phyloP scores from a whole-genome alignment of 1,140 invertebrate species.

The Zaprionus ornatus region DNA sequence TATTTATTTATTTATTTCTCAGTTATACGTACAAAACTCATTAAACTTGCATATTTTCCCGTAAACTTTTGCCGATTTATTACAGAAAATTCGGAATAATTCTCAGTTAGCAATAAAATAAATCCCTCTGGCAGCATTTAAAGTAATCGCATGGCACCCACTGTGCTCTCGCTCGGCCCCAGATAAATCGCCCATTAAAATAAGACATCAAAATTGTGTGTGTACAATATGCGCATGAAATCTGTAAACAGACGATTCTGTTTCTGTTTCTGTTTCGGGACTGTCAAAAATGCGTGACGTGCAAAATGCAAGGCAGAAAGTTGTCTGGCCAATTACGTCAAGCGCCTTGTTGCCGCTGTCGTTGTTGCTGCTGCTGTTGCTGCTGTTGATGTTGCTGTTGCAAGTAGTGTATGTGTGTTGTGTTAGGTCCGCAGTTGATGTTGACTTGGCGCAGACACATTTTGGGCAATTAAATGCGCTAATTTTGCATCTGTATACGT shows the following conservation, averaged over 20 bases:
- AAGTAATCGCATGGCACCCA: not conserved
- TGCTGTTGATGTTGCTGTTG: slow-evolving; percentile 2
- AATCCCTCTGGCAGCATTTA: not conserved
- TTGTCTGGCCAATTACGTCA: slow-evolving; percentile 75
- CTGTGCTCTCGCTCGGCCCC: not conserved
- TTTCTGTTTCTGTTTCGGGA: not conserved
- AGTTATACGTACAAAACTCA: too few relatives aligned
- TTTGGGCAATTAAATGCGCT: slow-evolving; percentile 80
- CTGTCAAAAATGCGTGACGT: slow-evolving; percentile 38
- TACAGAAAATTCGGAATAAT: not conserved
- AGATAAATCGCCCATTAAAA: slow-evolving; percentile 7
- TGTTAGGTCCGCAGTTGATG: slow-evolving; percentile 31
- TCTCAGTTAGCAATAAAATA: not conserved
- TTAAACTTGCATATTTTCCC: not conserved
- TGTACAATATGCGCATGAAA: slow-evolving; percentile 1
- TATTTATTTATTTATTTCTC: too few relatives aligned
- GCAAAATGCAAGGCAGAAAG: slow-evolving; percentile 40
- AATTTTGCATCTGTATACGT: slow-evolving; percentile 63
- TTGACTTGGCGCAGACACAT: slow-evolving; percentile 67
- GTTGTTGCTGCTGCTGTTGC: slow-evolving; percentile 14
- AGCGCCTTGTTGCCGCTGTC: slow-evolving; percentile 61
- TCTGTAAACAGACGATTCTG: slow-evolving; percentile 1
- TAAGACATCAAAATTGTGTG: slow-evolving; percentile 5
- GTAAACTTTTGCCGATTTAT: not conserved
- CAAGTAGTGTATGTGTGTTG: slow-evolving; percentile 6